Percentiles rank a stretch among this genome's conserved stretches.
Evolutionary conservation across 2,888 invertebrate species (phyloP).

Genomic region (Cephalotes varians): DNA sequence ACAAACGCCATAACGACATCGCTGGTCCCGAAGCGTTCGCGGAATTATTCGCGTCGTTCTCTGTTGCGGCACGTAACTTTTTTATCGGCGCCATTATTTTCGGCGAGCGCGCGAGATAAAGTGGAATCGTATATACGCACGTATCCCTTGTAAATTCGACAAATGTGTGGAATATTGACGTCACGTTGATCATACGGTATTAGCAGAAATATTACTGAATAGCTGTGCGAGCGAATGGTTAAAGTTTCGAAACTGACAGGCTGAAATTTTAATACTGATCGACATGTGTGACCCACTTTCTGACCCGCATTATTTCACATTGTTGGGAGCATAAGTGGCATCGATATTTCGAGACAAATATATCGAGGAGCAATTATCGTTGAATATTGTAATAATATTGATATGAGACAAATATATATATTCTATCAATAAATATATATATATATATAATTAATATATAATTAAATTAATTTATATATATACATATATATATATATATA

Average conservation of each 20-base stretch:
- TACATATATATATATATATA: too few species aligned
- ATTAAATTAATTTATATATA: too few species aligned
- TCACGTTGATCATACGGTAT: conserved; percentile 28
- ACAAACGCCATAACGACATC: not conserved
- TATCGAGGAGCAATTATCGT: too few species aligned
- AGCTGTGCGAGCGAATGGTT: not conserved
- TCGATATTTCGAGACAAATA: not conserved
- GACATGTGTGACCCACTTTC: not conserved
- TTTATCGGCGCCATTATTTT: conserved; percentile 43
- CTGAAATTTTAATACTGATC: conserved; percentile 41
- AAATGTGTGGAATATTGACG: conserved; percentile 23
- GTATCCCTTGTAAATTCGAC: conserved; percentile 41
- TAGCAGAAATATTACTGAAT: not conserved
- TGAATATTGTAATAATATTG: too few species aligned
- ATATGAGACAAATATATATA: too few species aligned
- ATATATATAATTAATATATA: too few species aligned
- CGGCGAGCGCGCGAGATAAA: not conserved
- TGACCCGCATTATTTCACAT: not conserved
- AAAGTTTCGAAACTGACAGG: not conserved
- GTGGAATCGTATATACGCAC: conserved; percentile 7
- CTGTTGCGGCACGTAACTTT: conserved; percentile 37
- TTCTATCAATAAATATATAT: too few species aligned
- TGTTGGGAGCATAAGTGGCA: not conserved
- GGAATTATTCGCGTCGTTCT: conserved; percentile 22
- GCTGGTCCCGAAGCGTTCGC: not conserved